Conservation (phyloP, 2,113 vertebrate genomes). For the Cheilinus undulatus region DNA sequence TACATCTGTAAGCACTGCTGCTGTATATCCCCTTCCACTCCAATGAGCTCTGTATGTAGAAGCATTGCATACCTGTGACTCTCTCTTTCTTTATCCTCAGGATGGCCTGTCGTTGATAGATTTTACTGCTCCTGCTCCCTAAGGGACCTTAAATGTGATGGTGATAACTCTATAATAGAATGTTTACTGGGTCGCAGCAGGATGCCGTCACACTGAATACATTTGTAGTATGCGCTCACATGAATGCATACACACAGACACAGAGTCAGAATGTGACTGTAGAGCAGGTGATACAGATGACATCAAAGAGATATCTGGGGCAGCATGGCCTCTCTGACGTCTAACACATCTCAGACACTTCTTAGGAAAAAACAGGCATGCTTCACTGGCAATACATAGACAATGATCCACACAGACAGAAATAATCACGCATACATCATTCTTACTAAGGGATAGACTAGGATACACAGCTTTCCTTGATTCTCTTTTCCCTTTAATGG, state of each 20-base stretch:
- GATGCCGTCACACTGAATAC: constrained; percentile 51
- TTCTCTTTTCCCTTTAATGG: background rate
- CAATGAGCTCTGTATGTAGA: constrained; percentile 1
- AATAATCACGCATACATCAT: constrained; percentile 17
- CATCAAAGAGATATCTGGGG: constrained; percentile 55
- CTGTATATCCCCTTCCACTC: constrained; percentile 38
- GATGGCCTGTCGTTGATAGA: constrained; percentile 60
- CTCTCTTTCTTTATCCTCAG: constrained; percentile 56
- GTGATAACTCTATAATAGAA: constrained; percentile 64
- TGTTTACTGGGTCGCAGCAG: constrained; percentile 30
- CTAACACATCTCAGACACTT: constrained; percentile 43
- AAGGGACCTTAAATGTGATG: constrained; percentile 35
- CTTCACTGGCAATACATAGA: constrained; percentile 35
- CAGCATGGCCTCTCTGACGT: constrained; percentile 44
- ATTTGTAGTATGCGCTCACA: constrained; percentile 34
- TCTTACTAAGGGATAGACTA: background rate
- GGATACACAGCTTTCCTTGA: constrained; percentile 1
- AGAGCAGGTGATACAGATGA: constrained; percentile 52
- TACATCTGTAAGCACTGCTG: background rate
- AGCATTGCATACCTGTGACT: constrained; percentile 33
- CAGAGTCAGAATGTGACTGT: constrained; percentile 15
- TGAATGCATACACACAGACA: constrained; percentile 6
- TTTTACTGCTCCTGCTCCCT: constrained; percentile 52
- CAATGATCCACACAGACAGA: constrained; percentile 27
- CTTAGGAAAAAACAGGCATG: constrained; percentile 33